Evolutionary conservation across 23 tunicate species (phyloP).

Genomic region (Clavelina lepadiformis): DNA sequence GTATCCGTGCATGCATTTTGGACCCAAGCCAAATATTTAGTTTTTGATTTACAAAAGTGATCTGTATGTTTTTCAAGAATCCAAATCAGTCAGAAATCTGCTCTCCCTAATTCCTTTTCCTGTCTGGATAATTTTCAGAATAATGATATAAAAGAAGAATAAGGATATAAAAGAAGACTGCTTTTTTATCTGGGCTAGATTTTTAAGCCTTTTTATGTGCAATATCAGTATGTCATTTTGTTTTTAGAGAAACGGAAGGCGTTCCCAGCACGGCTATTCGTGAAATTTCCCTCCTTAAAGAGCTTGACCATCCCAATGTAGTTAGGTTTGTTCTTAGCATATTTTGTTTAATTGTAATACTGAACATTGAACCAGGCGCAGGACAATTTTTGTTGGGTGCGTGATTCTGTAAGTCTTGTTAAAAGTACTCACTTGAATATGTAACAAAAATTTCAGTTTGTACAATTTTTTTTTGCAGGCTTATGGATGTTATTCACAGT

Average conservation of each 20-base stretch:
- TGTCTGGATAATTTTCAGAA: not conserved
- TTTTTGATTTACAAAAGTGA: too few species aligned
- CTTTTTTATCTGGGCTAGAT: not conserved
- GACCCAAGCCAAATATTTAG: too few species aligned
- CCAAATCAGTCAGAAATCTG: too few species aligned
- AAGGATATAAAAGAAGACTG: not conserved
- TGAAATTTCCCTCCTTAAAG: conserved; percentile 97
- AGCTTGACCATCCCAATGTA: conserved; percentile 97
- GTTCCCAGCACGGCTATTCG: conserved; percentile 99
- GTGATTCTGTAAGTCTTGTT: not conserved
- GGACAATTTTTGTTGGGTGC: not conserved
- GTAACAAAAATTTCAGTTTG: not conserved
- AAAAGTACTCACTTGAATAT: not conserved
- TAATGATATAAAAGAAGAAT: not conserved
- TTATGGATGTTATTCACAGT: conserved; percentile 95
- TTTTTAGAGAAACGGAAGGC: conserved; percentile 95
- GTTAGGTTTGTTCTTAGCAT: too few species aligned
- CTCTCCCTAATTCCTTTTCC: not conserved
- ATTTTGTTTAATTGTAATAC: too few species aligned
- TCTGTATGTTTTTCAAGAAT: too few species aligned
- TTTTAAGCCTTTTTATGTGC: not conserved
- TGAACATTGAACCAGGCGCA: too few species aligned
- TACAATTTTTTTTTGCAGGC: conserved; percentile 25
- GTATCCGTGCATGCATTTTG: too few species aligned
- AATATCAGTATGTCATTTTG: too few species aligned